These are phyloP conservation scores for Yponomeuta sedellus DNA, from an alignment of 2,888 invertebrate genomes.

Conservation along the genomic window DNA sequence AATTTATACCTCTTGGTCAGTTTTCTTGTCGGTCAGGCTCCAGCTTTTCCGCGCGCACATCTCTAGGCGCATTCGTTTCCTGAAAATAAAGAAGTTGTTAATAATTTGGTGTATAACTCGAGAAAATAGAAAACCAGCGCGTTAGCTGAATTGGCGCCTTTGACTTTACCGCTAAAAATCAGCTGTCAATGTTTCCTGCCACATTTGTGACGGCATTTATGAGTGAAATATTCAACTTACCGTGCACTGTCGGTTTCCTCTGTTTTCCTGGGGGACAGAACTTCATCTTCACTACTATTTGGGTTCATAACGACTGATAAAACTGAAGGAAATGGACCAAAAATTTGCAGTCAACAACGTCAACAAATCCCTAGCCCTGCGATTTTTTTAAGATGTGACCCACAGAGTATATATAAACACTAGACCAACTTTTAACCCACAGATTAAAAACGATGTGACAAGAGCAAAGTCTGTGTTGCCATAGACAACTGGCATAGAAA, in stretches of 20 bases:
- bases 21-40: slow-evolving; percentile 64
- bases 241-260: slow-evolving; percentile 52
- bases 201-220: slow-evolving; percentile 26
- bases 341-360: too few species aligned
- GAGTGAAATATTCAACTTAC: slow-evolving; percentile 36
- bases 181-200: slow-evolving; percentile 50
- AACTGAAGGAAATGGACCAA: neutral
- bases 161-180: slow-evolving; percentile 67
- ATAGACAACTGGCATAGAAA: too few species aligned
- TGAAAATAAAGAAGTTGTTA: slow-evolving; percentile 27
- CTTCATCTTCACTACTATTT: slow-evolving; percentile 41
- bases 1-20: slow-evolving; percentile 58
- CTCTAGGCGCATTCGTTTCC: slow-evolving; percentile 55
- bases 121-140: neutral
- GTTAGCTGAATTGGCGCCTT: slow-evolving; percentile 48
- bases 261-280: slow-evolving; percentile 29
- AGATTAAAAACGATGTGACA: too few species aligned
- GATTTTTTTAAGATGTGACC: neutral
- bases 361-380: too few species aligned
- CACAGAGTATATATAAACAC: neutral
- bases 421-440: too few species aligned
- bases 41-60: slow-evolving; percentile 54
- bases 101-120: neutral
- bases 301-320: slow-evolving; percentile 39
- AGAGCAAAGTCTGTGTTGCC: neutral